Base-by-base conservation (phyloP, 2,113 vertebrate genomes). In the Caretta caretta region DNA sequence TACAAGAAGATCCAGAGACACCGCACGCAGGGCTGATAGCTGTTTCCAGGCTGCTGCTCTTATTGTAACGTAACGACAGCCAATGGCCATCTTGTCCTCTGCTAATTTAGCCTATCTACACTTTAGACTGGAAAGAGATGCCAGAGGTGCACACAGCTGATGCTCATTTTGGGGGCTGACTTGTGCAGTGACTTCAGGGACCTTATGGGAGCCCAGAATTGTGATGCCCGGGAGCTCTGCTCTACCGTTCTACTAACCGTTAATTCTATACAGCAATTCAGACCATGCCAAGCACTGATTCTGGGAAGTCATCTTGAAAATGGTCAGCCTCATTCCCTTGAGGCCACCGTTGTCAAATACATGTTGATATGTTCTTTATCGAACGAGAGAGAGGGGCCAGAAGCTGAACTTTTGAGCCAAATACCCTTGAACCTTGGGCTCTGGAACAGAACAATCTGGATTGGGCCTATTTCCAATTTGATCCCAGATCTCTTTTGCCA, bases 401-500 rank as follows among this genome's bases (percentile, higher is more conserved):
- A 65, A 4, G 31, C 31, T 65, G 16, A 31, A 65, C 31, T 6
- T 65, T 65, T 65, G 59, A 65, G 62, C 62, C 62, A 65, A 35
- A 48, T 16, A 48, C 25, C 24, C 6, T 12, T 48, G 75, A 48
- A 27, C 25, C 75, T 78, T 48, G 75, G 46, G 29, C 62, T 35
- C 4, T 78, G 42, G 11, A 27, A 48, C 75, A 48, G 75, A 78
- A 78, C 27, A 46, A 78, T 8, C 0, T 2, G 5, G 22, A 27
- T 54, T 54, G 62, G 29, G 6, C 48, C 17, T 8, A 35, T 80
- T 27, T 82, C 65, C 13, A 35, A 35, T 19, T n/a, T 51, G 57
- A 4, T 1, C 38, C 51, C 24, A 0, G 1, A 13, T 31, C 24
- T 8, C 4, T 83, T 76, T 6, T 29, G 13, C 79, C 25, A 24